Evolutionary conservation across 2,888 invertebrate species (phyloP).

Genomic region (Ichneumoninae sp.): DNA sequence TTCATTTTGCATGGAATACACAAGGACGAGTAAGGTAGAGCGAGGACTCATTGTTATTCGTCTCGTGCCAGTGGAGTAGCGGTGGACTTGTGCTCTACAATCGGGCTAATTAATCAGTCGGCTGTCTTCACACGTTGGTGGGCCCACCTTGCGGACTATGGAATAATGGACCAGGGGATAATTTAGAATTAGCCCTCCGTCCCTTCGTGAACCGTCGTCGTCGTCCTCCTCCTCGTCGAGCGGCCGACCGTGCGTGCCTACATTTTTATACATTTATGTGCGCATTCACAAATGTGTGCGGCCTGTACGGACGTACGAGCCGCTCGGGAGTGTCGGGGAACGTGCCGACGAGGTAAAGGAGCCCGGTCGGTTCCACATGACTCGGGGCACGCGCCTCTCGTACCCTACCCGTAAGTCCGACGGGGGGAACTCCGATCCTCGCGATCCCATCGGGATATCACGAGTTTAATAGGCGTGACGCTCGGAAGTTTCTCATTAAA

Average conservation of each 20-base stretch:
- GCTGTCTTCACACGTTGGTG: constrained; percentile 79
- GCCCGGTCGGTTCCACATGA: constrained; percentile 58
- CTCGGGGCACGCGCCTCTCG: constrained; percentile 64
- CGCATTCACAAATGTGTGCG: constrained; percentile 25
- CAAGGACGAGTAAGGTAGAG: constrained; percentile 4
- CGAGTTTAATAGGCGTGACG: constrained; percentile 67
- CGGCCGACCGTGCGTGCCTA: constrained; percentile 30
- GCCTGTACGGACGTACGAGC: not conserved
- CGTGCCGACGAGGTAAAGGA: constrained; percentile 45
- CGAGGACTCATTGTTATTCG: constrained; percentile 20
- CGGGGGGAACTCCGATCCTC: constrained; percentile 29
- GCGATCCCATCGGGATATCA: constrained; percentile 65
- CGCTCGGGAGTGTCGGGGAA: constrained; percentile 31
- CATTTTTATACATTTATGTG: constrained; percentile 62
- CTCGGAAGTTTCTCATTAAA: constrained; percentile 62
- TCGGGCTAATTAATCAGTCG: constrained; percentile 78
- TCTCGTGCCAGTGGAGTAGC: constrained; percentile 6
- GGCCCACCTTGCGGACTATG: constrained; percentile 76
- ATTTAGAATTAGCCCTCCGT: constrained; percentile 70
- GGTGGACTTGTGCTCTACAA: constrained; percentile 51
- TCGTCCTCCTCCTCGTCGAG: constrained; percentile 12
- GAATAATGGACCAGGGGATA: constrained; percentile 67
- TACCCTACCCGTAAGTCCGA: constrained; percentile 25
- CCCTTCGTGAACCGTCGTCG: constrained; percentile 63
- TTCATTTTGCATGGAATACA: not conserved